Base-by-base conservation (phyloP, 2,888 invertebrate genomes). In the Cataglyphis cursor region DNA sequence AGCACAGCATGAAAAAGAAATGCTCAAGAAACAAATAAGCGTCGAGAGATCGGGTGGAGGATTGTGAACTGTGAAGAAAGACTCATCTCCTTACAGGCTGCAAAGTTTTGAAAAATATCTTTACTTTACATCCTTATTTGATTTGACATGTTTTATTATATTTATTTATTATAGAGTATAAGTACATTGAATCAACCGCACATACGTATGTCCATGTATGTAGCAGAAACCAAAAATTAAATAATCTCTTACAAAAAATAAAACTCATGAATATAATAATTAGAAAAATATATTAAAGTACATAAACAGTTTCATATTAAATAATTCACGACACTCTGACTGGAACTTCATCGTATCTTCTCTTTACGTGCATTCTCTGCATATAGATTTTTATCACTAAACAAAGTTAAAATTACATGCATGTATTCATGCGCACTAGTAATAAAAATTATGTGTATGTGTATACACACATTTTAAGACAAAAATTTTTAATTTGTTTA, bases 1-100 rank as follows among this genome's bases (percentile, higher is more conserved):
- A 93, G 97, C 97, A 82, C 97, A 97, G 88, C 97, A 97, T 89
- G 98, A 98, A 93, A 96, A 96, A 89, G 97, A 97, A 91, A 95
- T 96, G 87, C 95, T 98, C 62, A 97, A 97, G 95, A 97, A 97
- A 95, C 93, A 95, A 85, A 98, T 98, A 94, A 97, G 97, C 51
- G 99, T 99, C 1, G 99, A 99, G 94, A 97, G 99, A 93, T 99
- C 99, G 91, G 99, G 99, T 28, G 99, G 99, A 90, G 99, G 99
- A 90, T 96, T 99, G 91, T 99, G 98, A 96, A 90, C 96, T 99
- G 91, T 99, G 98, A 96, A 93, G 68, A 61, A 65, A 61, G 38
- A 15, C 74, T 48, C 5, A 28, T 35, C n/a, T 9, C 6, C n/a
- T 51, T 35, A 21, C 35, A 21, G 3, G n/a, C n/a, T 64, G 24